Percentiles rank a stretch among this genome's conserved stretches.
Evolutionary conservation across 92 coral and sea anemone genomes (phyloP).

Genomic region (Epizoanthus rinbou): DNA sequence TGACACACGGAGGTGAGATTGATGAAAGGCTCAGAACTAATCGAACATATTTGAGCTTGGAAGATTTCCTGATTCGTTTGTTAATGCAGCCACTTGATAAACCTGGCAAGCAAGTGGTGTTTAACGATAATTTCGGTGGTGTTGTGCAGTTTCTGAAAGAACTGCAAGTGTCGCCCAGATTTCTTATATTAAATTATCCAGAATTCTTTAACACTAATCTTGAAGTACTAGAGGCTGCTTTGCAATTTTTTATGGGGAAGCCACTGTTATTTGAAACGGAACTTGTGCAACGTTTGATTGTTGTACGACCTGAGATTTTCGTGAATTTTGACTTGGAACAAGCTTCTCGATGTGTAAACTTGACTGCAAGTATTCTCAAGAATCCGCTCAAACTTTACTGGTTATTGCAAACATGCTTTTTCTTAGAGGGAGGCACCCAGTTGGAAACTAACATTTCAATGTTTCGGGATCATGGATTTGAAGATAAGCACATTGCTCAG

Average conservation of each 20-base stretch:
- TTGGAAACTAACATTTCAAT: slow-evolving; percentile 72
- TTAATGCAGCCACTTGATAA: slow-evolving; percentile 78
- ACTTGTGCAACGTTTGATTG: slow-evolving; percentile 74
- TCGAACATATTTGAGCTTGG: slow-evolving; percentile 24
- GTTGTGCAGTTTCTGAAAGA: slow-evolving; percentile 78
- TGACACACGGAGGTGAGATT: slow-evolving; percentile 48
- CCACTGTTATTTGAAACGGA: slow-evolving; percentile 91
- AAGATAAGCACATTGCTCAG: slow-evolving; percentile 78
- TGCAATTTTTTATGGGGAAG: slow-evolving; percentile 78
- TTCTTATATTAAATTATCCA: slow-evolving; percentile 80
- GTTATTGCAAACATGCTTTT: slow-evolving; percentile 76
- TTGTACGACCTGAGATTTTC: slow-evolving; percentile 83
- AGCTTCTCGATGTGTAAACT: slow-evolving; percentile 66
- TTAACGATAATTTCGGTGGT: slow-evolving; percentile 71
- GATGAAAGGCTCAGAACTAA: slow-evolving; percentile 39
- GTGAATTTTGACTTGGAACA: slow-evolving; percentile 69
- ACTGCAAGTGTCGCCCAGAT: slow-evolving; percentile 80
- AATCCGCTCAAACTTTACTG: slow-evolving; percentile 84
- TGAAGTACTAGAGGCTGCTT: slow-evolving; percentile 56
- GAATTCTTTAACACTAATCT: slow-evolving; percentile 68
- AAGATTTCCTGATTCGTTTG: slow-evolving; percentile 60
- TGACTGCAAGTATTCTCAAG: slow-evolving; percentile 74
- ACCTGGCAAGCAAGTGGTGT: slow-evolving; percentile 67
- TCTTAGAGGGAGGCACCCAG: slow-evolving; percentile 68
- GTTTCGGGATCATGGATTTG: slow-evolving; percentile 64